Evolutionary conservation across 2,797 vertebrate species (phyloP).

Genomic region (Notolabrus celidotus): DNA sequence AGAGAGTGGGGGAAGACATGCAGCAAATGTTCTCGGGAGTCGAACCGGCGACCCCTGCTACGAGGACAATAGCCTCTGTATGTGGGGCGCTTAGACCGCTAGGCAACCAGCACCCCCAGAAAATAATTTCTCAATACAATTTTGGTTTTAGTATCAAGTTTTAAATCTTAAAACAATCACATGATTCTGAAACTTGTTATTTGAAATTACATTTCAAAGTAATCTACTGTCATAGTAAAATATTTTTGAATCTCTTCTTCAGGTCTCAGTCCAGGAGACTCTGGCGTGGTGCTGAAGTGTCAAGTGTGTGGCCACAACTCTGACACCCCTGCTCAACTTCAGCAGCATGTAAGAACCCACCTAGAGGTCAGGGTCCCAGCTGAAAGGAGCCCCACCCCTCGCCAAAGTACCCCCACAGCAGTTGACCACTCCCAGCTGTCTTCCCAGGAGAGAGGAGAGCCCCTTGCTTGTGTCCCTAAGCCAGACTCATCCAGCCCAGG

Average conservation of each 20-base stretch:
- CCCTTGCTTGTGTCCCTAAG: conserved; percentile 71
- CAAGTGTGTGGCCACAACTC: conserved; percentile 88
- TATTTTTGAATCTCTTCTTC: conserved; percentile 15
- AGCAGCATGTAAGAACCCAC: conserved; percentile 90
- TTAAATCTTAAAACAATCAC: too few relatives aligned
- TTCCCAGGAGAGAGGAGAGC: conserved; percentile 75
- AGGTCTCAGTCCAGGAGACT: conserved; percentile 87
- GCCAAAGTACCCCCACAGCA: conserved; percentile 73
- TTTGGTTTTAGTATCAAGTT: too few relatives aligned
- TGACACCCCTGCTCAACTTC: conserved; percentile 87
- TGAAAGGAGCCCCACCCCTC: conserved; percentile 73
- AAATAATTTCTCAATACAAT: too few relatives aligned
- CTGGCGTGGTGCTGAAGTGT: conserved; percentile 86
- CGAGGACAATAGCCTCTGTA: too few relatives aligned
- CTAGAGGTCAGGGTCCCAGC: conserved; percentile 79
- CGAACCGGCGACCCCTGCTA: too few relatives aligned
- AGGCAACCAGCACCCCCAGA: too few relatives aligned
- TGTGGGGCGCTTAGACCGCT: too few relatives aligned
- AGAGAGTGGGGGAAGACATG: too few relatives aligned
- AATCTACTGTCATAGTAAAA: neutral
- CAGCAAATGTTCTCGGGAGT: too few relatives aligned
- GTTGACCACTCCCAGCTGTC: conserved; percentile 68
- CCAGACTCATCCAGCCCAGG: conserved; percentile 82
- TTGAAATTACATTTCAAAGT: too few relatives aligned
- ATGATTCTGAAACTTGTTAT: too few relatives aligned